Base-by-base conservation (phyloP, 2,113 vertebrate genomes). In the Syngnathoides biaculeatus region DNA sequence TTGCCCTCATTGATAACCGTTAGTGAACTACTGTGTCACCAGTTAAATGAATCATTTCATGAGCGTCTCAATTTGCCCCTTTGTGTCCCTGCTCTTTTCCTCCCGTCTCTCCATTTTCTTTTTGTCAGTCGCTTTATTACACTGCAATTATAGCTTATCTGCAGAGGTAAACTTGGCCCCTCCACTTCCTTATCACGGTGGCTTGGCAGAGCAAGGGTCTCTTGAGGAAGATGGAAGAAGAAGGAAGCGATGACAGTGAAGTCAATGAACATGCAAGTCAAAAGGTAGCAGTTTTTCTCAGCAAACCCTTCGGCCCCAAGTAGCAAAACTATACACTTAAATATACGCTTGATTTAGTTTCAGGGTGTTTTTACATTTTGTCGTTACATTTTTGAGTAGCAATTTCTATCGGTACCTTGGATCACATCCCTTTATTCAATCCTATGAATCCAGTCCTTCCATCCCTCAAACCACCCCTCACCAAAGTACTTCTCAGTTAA, bases 71-170 rank as follows among this genome's bases (percentile, higher is more conserved):
- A 55, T 82, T 80, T 74, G 58, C 57, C 63, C 63, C 70, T 80
- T 82, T 87, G 75, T 84, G 72, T 81, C 78, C 10, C 3, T 57
- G 67, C 79, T 74, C 60, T 76, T 71, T 77, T 73, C 64, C 67
- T 68, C 65, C 75, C 70, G 68, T 74, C 52, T 38, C 55, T 73
- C 71, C 14, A 8, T 75, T 78, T 82, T 65, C 71, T 77, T 78
- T 63, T 58, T 70, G 27, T 8, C 56, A 68, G 38, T 72, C 67
- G 64, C 87, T 88, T 88, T 89, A 88, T 86, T 84, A 81, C 83
- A 80, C 73, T 78, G 79, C 83, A 88, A 90, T 89, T 88, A 88
- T 72, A 80, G 78, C 89, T 89, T 89, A 89, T 89, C 88, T 80
- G 63, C 74, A 65, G 81, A 58, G 72, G 85, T 87, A 84, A 88